Evolutionary conservation across 2,113 vertebrate species (phyloP).

Genomic region (Coturnix japonica): DNA sequence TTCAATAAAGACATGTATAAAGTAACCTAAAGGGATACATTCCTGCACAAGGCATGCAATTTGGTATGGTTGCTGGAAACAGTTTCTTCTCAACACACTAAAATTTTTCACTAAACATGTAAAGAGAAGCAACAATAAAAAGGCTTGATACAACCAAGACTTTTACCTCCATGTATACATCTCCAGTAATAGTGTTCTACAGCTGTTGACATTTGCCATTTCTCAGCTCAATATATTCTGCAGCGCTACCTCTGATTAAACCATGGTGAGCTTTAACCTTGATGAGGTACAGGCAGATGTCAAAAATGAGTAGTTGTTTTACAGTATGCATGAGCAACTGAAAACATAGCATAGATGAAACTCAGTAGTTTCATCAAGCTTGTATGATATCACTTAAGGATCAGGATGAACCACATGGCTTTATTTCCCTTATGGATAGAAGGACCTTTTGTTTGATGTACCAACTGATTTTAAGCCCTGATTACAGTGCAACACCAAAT

Average conservation of each 20-base stretch:
- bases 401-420: background rate
- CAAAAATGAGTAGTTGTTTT: background rate
- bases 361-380: background rate
- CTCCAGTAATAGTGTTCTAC: background rate
- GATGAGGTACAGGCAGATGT: background rate
- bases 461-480: background rate
- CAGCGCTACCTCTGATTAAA: background rate
- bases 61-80: background rate
- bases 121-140: background rate
- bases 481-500: background rate
- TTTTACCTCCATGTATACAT: background rate
- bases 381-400: background rate
- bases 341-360: background rate
- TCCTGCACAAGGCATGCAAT: background rate
- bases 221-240: background rate
- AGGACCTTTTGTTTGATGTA: background rate
- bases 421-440: background rate
- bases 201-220: background rate
- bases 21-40: background rate
- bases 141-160: rapidly evolving
- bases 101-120: background rate
- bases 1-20: background rate
- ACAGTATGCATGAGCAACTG: background rate
- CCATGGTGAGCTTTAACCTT: background rate
- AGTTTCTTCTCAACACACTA: background rate